Base-by-base conservation (phyloP, 2,888 invertebrate species). In the Apamea epomidion region DNA sequence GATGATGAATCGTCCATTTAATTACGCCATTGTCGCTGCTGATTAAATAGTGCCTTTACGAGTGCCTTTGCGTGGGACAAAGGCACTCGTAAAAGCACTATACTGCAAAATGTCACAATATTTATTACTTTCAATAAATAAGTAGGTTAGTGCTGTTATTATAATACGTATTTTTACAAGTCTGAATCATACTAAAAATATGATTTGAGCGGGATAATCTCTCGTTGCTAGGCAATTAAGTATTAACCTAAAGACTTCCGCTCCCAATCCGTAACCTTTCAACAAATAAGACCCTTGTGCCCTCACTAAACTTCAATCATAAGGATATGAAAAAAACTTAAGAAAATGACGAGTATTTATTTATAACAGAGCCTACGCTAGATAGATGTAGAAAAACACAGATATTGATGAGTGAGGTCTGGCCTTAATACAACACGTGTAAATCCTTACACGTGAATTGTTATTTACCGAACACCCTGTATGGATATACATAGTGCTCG, bases 151-250 rank as follows among this genome's bases (percentile, higher is more conserved):
- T 54, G n/a, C n/a, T 45, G 4, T 42, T 54, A 54, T 21, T 45
- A 18, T 14, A 37, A 48, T 37, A 60, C 21, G 2, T 21, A 32
- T 14, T 79, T 45, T 48, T 16, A n/a, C 25, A 18, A 60, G 10
- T 21, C 7, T n/a, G n/a, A n/a, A 58, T 18, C 18, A 62, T 37
- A 32, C 6, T 29, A 62, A 62, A 68, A 51, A n/a, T 72, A 37
- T 45, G 42, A n/a, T 16, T 58, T 3, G 6, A 1, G 10, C n/a
- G 42, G 6, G 18, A 37, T 32, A 68, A 54, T n/a, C n/a, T 16
- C 60, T 6, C 37, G 85, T 83, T 74, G 81, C 81, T 54, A 84
- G 74, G 84, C 58, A 45, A 48, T 14, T 25, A 42, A 4, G 29
- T 71, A 51, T n/a, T 42, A 16, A 54, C 65, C 29, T 21, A 16